Evolutionary conservation across 2,888 invertebrate genomes (phyloP), one percentile per base, ranked within the genome.

Genomic region (Watsonalla cultraria): DNA sequence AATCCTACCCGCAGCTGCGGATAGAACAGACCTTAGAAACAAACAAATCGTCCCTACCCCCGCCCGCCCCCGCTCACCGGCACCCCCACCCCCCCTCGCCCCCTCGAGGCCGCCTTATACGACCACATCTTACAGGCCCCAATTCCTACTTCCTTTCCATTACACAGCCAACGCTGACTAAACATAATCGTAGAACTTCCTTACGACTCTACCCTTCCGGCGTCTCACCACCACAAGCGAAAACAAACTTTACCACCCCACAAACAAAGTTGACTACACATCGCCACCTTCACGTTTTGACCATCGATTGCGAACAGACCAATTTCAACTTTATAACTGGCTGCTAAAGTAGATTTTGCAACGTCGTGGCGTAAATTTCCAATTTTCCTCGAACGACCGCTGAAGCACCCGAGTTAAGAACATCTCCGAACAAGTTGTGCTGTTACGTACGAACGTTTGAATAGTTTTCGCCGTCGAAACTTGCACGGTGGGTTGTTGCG

Each of bases 101-200:
- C 57, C 52, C 62, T 53, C 54, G 54, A 54, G 64, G 80, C 80
- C 81, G 82, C 89, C 88, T 89, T 88, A 84, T 84, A 85, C 85
- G 83, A 87, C 87, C 89, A 80, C 89, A 89, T 90, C 90, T 90
- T 90, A 90, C 89, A 86, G 87, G 86, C 86, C 89, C 89, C 86
- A 83, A 89, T 88, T 86, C 79, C 88, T 83, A 88, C 90, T 90
- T 90, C 89, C 90, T 90, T 90, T 86, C 89, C 89, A 90, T 90
- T 90, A 85, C 84, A 76, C 80, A 80, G 80, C 78, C 78, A 84
- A 73, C 80, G 86, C 90, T 88, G 88, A 89, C 90, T 90, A 87
- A 88, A 90, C 90, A 90, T 90, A 90, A 90, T 90, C 90, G 89
- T 75, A 82, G 84, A 88, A 90, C 89, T 90, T 90, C 90, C 90